These are phyloP conservation scores for Eupeodes luniger DNA, from an alignment of 2,888 invertebrate species.

Conservation along the genomic window DNA sequence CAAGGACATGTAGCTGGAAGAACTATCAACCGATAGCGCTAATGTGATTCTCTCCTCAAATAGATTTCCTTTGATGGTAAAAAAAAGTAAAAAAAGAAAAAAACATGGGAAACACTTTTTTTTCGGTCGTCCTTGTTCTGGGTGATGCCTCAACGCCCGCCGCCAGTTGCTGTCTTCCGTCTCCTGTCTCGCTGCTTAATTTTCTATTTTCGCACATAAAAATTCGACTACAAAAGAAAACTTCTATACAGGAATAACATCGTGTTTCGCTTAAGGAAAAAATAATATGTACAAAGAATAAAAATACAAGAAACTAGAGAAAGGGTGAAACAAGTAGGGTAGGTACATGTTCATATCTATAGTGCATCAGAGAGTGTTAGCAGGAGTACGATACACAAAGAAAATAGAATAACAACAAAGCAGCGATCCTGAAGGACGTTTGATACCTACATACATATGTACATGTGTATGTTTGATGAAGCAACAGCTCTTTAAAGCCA, in stretches of 20 bases:
- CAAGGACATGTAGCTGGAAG: neutral
- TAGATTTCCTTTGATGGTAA: conserved; percentile 68
- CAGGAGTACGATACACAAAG: conserved; percentile 45
- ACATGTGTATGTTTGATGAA: conserved; percentile 28
- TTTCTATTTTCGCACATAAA: conserved; percentile 73
- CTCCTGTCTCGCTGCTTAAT: conserved; percentile 60
- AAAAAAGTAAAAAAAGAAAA: neutral
- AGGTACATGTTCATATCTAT: too few relatives aligned
- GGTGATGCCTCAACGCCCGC: neutral
- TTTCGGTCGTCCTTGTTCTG: neutral
- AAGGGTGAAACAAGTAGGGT: neutral
- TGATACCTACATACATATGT: neutral
- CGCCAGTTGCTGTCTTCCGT: too few relatives aligned
- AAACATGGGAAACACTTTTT: conserved; percentile 3
- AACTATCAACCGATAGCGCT: conserved; percentile 72
- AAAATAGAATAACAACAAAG: conserved; percentile 66
- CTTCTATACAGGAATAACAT: conserved; percentile 64
- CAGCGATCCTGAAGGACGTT: conserved; percentile 56
- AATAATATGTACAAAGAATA: neutral
- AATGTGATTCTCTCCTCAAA: conserved; percentile 72
- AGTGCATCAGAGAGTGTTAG: neutral
- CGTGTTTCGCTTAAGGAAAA: conserved; percentile 62
- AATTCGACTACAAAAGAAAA: conserved; percentile 74
- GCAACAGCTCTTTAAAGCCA: conserved; percentile 74
- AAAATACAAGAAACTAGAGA: neutral